A percentile compares a stretch with the other conserved stretches of the same genome.
These are phyloP conservation scores for Cetoscarus ocellatus DNA, from an alignment of 2,797 vertebrate genomes.

Conservation along the genomic window DNA sequence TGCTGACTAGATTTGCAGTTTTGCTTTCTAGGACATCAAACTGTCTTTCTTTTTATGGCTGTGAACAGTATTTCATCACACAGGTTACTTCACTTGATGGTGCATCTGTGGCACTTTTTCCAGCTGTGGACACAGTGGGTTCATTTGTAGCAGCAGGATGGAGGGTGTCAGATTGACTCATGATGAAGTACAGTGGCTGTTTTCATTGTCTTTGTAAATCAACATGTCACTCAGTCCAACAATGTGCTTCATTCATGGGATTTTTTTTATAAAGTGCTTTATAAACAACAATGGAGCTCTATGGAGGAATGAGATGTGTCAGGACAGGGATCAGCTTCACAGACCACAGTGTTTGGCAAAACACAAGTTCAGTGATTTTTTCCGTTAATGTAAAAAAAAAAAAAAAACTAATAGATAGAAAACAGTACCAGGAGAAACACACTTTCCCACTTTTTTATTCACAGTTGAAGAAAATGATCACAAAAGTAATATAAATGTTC, in stretches of 20 bases:
- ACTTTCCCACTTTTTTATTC: too few relatives aligned
- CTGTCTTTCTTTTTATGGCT: neutral
- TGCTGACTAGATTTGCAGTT: too few relatives aligned
- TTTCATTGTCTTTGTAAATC: conserved; percentile 2
- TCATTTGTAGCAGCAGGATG: conserved; percentile 7
- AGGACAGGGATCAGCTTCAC: neutral
- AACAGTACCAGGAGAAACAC: too few relatives aligned
- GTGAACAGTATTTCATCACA: neutral
- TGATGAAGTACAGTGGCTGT: neutral
- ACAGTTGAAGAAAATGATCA: too few relatives aligned
- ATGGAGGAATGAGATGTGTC: neutral
- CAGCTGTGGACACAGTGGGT: neutral
- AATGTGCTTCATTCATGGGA: conserved; percentile 13
- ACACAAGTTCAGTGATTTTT: too few relatives aligned
- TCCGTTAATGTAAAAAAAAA: too few relatives aligned
- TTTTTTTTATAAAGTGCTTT: conserved; percentile 9
- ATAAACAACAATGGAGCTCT: conserved; percentile 13
- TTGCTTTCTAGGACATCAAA: neutral
- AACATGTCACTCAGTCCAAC: conserved; percentile 16
- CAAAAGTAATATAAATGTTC: too few relatives aligned
- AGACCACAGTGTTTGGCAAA: neutral
- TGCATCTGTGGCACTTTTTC: conserved; percentile 15
- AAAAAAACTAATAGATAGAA: too few relatives aligned
- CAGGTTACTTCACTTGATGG: neutral
- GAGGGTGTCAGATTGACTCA: conserved; percentile 9